Base-by-base conservation (phyloP, 2,888 invertebrate genomes). In the Nomada flava region DNA sequence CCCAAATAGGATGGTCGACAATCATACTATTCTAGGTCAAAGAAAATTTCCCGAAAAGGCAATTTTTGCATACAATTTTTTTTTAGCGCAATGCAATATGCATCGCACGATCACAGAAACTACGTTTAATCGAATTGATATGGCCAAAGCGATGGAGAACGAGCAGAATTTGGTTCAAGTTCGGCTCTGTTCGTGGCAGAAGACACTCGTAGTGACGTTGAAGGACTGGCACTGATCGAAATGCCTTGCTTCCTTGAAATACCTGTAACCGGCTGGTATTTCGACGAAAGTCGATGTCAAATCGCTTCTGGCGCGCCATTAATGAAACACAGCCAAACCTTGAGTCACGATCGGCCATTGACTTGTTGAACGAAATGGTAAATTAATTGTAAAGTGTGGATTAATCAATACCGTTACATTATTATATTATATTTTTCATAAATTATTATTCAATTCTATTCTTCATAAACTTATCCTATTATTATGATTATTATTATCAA, bases 181-280 rank as follows among this genome's bases (percentile, higher is more conserved):
- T 85, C 75, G 64, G 52, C 75, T 70, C 42, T 70, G 83, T 13
- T 26, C 29, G 50, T 70, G 68, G 76, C 77, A 70, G 78, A 65
- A 82, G 74, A 65, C 62, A 71, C 85, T 88, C 44, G 42, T 50
- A 69, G 15, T 44, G 69, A 79, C 72, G 76, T 69, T 68, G 73
- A 77, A 82, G 83, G 79, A 79, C 82, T 70, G 82, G 55, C 74
- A 76, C 88, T 90, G 89, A 91, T 91, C 90, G 90, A 91, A 91
- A 89, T 90, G 85, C 89, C 89, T 87, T 91, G 90, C 90, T 89
- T 88, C 57, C 72, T 76, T 68, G 76, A 69, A 84, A 85, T 77
- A 85, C 83, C 82, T 80, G 79, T 79, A 79, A 60, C 86, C 69
- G 53, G 20, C 36, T 42, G 75, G 69, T 78, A 78, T 83, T 77